These are phyloP conservation scores for Bufo bufo DNA, from an alignment of 2,113 vertebrate species.

Conservation along the genomic window DNA sequence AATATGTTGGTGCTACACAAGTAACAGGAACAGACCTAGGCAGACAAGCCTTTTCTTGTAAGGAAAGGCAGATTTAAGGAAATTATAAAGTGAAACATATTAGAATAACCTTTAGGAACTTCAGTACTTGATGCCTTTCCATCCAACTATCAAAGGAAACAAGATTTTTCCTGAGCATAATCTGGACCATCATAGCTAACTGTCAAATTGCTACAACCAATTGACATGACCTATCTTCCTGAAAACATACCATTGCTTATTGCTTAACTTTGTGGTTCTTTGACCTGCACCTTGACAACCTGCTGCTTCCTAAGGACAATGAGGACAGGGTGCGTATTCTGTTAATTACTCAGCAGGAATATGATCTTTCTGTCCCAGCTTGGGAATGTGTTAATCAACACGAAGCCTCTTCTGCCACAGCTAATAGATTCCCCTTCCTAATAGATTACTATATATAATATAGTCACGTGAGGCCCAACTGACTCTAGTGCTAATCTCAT, in stretches of 20 bases:
- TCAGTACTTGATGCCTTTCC: background rate
- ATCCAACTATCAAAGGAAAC: background rate
- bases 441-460: constrained; percentile 71
- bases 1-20: too few species aligned
- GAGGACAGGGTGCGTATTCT: constrained; percentile 61
- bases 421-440: constrained; percentile 63
- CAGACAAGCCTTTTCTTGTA: background rate
- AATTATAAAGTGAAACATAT: background rate
- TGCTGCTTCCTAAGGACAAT: constrained; percentile 61
- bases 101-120: background rate
- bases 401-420: constrained; percentile 63
- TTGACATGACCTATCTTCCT: constrained; percentile 13
- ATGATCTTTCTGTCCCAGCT: constrained; percentile 56
- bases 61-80: background rate
- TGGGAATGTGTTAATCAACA: constrained; percentile 62
- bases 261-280: constrained; percentile 4
- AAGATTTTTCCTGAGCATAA: background rate
- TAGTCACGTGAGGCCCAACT: constrained; percentile 70
- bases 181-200: background rate
- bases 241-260: background rate
- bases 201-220: background rate
- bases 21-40: background rate
- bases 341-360: constrained; percentile 68
- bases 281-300: constrained; percentile 36
- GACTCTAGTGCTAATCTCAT: constrained; percentile 72